Evolutionary conservation across 1,140 invertebrate species (phyloP), one percentile per base, ranked within the genome.

Genomic region (Homarus americanus): DNA sequence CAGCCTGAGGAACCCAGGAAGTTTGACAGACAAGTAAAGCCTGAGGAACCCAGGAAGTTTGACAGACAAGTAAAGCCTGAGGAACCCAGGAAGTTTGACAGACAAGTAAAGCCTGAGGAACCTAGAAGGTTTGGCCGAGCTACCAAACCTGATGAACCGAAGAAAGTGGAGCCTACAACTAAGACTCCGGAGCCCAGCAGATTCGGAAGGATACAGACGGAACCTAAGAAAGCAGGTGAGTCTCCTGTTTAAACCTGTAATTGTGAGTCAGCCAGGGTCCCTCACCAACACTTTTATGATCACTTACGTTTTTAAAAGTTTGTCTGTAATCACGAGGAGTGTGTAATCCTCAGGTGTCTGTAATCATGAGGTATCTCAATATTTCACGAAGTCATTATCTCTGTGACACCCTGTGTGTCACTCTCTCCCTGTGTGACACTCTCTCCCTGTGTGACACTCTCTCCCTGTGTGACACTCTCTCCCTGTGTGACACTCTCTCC

Each of bases 161-260:
- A 28, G 69, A 89, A 89, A 41, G 20, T 17, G 0, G 87, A 82
- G 32, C 40, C 73, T 28, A 4, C 28, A 0, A 24, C 80, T 12
- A 78, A 36, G n/a, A 32, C 38, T 28, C 0, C 34, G 24, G 75
- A 78, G 10, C 20, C 28, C 76, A 41, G 53, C 2, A 63, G 40
- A 41, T 36, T 53, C 28, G 36, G 0, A 12, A 84, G 36, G 36
- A 72, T 10, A 24, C 53, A 66, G 36, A 38, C 53, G 1, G 24
- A 44, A n/a, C 40, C 76, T 15, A 66, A 34, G 1, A 83, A 87
- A 53, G 40, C 73, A 12, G 49, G 85, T 87, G n/a, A 15, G 85
- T 32, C 7, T 7, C 24, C 15, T 15, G 24, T 58, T 58, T 58
- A 24, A 24, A 58, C 24, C 53, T 58, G 53, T 58, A 7, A 49